These are phyloP conservation scores for Alouatta palliata DNA, from an alignment of 2,113 vertebrate species.

Conservation along the genomic window DNA sequence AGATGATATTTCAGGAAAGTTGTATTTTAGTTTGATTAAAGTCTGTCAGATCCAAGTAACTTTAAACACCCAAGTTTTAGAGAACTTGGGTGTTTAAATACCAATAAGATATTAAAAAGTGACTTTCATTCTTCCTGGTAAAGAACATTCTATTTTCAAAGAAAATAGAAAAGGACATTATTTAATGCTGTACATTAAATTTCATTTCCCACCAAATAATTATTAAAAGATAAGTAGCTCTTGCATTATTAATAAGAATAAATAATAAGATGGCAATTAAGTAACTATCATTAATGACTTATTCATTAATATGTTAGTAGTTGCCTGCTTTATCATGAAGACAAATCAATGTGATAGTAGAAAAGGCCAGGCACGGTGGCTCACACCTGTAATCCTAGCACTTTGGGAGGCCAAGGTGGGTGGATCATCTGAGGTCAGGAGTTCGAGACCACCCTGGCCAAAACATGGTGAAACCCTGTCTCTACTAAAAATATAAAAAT, in stretches of 20 bases:
- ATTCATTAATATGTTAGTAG: conserved; percentile 86
- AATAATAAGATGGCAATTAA: conserved; percentile 85
- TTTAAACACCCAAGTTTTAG: too few relatives aligned
- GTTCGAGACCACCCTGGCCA: too few relatives aligned
- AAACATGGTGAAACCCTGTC: too few relatives aligned
- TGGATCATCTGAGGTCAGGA: too few relatives aligned
- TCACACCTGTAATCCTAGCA: too few relatives aligned
- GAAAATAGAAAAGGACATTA: background rate
- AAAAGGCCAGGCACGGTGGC: too few relatives aligned
- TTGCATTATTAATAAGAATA: conserved; percentile 86
- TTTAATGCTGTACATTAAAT: conserved; percentile 55
- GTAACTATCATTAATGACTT: conserved; percentile 85
- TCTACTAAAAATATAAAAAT: too few relatives aligned
- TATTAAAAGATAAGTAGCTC: conserved; percentile 80
- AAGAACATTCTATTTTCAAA: conserved; percentile 16
- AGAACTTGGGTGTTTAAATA: background rate
- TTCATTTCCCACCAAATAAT: conserved; percentile 70
- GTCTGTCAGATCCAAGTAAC: background rate
- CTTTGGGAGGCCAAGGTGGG: too few relatives aligned
- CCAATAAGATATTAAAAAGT: background rate
- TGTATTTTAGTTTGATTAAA: conserved; percentile 30
- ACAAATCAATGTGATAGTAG: conserved; percentile 82
- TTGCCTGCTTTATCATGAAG: conserved; percentile 83
- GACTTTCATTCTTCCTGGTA: conserved; percentile 29
- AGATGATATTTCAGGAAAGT: background rate